phyloP scores from a whole-genome alignment of 2,113 vertebrate genomes.

The Cyprinodon tularosa region DNA sequence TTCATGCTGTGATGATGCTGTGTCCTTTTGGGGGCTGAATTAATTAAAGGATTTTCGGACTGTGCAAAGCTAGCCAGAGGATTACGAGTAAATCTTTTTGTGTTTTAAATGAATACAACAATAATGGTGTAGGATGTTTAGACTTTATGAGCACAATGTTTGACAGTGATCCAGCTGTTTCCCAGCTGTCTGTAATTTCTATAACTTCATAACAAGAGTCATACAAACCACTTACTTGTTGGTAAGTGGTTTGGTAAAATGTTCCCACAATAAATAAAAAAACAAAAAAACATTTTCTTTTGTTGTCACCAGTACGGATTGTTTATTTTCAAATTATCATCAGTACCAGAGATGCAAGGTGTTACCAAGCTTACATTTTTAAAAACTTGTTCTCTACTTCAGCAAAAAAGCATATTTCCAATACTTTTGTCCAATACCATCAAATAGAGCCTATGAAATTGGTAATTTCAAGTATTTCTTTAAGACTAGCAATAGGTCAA shows the following conservation, averaged over 20 bases:
- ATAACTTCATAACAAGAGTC: background rate
- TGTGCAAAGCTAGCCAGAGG: constrained; percentile 32
- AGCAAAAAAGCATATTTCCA: too few species aligned
- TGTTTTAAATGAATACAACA: constrained; percentile 31
- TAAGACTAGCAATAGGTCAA: background rate
- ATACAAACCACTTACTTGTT: background rate
- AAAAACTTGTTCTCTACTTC: too few species aligned
- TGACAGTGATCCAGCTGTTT: background rate
- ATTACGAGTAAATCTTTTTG: constrained; percentile 41
- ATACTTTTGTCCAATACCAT: too few species aligned
- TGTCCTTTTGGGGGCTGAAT: constrained; percentile 51
- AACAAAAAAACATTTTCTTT: background rate
- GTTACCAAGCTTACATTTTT: too few species aligned
- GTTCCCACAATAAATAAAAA: too few species aligned
- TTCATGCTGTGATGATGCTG: constrained; percentile 19
- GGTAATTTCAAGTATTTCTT: background rate
- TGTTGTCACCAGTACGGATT: background rate
- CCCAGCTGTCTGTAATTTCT: background rate
- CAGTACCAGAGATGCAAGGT: too few species aligned
- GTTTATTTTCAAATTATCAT: too few species aligned
- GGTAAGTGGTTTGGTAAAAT: background rate
- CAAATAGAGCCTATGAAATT: too few species aligned
- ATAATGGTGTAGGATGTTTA: constrained; percentile 41
- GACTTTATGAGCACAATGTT: background rate
- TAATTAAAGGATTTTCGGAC: constrained; percentile 58